Evolutionary conservation across 2,113 vertebrate species (phyloP).

Genomic region (Nettapus auritus): DNA sequence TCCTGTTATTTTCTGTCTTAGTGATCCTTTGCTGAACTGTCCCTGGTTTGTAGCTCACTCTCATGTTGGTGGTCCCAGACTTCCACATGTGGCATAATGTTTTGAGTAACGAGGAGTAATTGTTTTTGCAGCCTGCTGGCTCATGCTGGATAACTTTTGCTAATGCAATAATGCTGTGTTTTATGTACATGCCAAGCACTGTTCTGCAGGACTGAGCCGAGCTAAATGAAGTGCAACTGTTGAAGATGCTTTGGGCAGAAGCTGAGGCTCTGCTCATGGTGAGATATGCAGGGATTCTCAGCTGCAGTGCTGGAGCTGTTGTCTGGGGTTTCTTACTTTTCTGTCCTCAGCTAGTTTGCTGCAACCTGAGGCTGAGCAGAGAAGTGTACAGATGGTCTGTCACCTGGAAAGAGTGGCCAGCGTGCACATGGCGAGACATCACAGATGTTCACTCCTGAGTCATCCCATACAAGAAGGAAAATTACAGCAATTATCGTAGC

Average conservation of each 20-base stretch:
- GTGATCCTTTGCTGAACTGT: not conserved
- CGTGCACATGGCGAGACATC: accelerated
- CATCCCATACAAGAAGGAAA: not conserved
- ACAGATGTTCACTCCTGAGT: not conserved
- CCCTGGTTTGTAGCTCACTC: not conserved
- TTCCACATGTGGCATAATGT: not conserved
- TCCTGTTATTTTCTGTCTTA: accelerated
- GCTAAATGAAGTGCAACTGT: not conserved
- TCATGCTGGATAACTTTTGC: not conserved
- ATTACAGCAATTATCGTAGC: not conserved
- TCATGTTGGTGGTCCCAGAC: not conserved
- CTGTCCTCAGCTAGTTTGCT: not conserved
- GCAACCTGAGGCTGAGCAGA: not conserved
- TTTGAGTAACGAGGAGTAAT: not conserved
- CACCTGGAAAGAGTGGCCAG: not conserved
- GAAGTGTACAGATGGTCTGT: not conserved
- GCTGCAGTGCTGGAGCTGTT: not conserved
- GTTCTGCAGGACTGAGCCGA: not conserved
- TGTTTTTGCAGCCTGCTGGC: not conserved
- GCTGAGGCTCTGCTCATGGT: not conserved
- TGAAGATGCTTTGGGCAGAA: not conserved
- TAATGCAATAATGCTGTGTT: not conserved
- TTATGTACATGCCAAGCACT: not conserved
- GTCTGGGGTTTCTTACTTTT: not conserved
- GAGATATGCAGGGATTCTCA: not conserved